Conservation (phyloP, 1,140 invertebrate species). For the Harpegnathos saltator region DNA sequence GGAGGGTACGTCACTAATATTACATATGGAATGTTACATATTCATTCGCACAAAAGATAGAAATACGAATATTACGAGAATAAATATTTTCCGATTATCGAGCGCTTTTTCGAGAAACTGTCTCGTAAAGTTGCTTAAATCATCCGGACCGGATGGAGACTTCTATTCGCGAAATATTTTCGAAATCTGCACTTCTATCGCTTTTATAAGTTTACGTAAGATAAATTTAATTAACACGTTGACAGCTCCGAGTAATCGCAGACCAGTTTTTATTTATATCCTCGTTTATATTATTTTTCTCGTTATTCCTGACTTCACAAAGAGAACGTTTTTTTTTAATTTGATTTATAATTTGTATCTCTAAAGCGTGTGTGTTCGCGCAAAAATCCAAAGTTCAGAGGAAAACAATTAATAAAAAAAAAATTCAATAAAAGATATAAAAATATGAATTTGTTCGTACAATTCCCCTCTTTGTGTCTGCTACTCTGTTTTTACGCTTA, state of each 20-base stretch:
- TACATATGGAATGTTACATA: slow-evolving; percentile 21
- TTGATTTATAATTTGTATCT: slow-evolving; percentile 15
- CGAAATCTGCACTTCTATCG: too few relatives aligned
- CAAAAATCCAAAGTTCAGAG: background rate
- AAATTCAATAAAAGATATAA: slow-evolving; percentile 5
- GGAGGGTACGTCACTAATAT: background rate
- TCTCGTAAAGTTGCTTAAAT: too few relatives aligned
- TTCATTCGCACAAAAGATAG: slow-evolving; percentile 13
- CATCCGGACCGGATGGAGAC: too few relatives aligned
- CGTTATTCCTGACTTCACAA: background rate
- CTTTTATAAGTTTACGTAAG: too few relatives aligned
- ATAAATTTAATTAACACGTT: too few relatives aligned
- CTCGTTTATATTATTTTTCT: background rate
- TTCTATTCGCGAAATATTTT: too few relatives aligned
- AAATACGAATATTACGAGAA: background rate
- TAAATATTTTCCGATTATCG: background rate
- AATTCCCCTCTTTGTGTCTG: background rate
- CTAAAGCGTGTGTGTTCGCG: background rate
- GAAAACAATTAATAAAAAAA: background rate
- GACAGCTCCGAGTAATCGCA: background rate
- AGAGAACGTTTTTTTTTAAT: background rate
- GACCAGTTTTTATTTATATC: background rate
- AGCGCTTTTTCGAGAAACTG: too few relatives aligned
- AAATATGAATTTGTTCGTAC: background rate
- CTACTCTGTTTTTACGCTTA: background rate